A percentile compares a stretch with the other conserved stretches of the same genome.
Conservation (phyloP, 2,797 vertebrate genomes). For the Neosilurus hyrtlii region DNA sequence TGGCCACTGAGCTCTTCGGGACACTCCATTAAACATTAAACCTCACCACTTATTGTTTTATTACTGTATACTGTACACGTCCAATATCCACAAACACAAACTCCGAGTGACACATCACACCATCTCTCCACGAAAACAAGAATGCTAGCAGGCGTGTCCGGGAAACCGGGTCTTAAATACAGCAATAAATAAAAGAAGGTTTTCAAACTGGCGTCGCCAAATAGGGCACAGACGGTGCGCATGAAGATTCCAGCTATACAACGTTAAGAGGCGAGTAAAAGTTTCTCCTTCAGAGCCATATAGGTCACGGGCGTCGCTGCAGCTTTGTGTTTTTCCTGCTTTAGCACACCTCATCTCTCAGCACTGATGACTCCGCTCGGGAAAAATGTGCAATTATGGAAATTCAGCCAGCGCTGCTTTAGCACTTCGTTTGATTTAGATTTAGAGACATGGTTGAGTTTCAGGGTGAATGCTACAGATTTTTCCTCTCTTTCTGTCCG, state of each 20-base stretch:
- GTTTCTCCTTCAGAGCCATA: not conserved
- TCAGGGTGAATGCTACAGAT: conserved; percentile 14
- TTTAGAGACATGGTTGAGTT: not conserved
- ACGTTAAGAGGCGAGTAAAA: not conserved
- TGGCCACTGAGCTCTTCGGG: not conserved
- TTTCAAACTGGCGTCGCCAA: not conserved
- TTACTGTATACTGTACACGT: not conserved
- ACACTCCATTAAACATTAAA: conserved; percentile 7
- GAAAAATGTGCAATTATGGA: conserved; percentile 12
- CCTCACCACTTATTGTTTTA: conserved; percentile 2
- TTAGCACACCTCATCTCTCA: conserved; percentile 14
- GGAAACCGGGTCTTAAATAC: not conserved
- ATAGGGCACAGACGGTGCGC: not conserved
- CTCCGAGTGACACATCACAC: not conserved
- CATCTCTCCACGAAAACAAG: not conserved
- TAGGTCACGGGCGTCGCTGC: not conserved
- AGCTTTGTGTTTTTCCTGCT: not conserved
- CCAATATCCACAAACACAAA: conserved; percentile 7
- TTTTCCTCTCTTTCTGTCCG: not conserved
- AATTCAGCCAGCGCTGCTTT: conserved; percentile 16
- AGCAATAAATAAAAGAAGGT: not conserved
- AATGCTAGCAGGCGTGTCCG: not conserved
- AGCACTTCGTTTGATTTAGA: conserved; percentile 14
- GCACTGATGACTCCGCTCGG: not conserved
- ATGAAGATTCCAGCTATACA: not conserved